phyloP scores from a whole-genome alignment of 2,797 vertebrate species.

The Hippocampus kuda region DNA sequence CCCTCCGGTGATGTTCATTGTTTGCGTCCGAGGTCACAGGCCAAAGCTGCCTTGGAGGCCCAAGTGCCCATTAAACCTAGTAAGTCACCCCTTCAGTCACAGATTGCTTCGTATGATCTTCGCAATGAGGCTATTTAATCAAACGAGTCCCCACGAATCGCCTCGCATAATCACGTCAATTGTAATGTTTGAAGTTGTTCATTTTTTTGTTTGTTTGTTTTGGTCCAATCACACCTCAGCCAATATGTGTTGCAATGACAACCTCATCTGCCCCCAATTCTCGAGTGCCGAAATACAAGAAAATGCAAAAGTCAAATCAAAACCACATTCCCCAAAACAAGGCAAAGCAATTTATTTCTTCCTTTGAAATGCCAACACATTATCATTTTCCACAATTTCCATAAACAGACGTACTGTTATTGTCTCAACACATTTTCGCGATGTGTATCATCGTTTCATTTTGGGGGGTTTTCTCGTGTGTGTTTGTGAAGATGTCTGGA shows the following conservation, averaged over 20 bases:
- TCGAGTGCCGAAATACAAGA: no score
- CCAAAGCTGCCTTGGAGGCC: constrained; percentile 37
- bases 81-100: constrained; percentile 35
- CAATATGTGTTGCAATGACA: no score
- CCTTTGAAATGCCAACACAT: no score
- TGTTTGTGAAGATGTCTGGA: constrained; percentile 62
- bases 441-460: neutral
- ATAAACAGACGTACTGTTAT: no score
- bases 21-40: constrained; percentile 21
- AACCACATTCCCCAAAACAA: neutral
- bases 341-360: neutral
- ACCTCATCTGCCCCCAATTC: no score
- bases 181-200: no score
- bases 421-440: neutral
- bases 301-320: neutral
- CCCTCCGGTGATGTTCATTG: constrained; percentile 37
- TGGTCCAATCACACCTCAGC: no score
- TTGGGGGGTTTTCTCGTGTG: constrained; percentile 14
- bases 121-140: no score
- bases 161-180: no score
- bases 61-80: constrained; percentile 68
- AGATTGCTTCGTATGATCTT: neutral
- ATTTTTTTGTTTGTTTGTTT: no score
- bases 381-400: no score
- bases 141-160: no score